Base-by-base conservation (phyloP, 2,113 vertebrate genomes). In the Nannospalax galili region DNA sequence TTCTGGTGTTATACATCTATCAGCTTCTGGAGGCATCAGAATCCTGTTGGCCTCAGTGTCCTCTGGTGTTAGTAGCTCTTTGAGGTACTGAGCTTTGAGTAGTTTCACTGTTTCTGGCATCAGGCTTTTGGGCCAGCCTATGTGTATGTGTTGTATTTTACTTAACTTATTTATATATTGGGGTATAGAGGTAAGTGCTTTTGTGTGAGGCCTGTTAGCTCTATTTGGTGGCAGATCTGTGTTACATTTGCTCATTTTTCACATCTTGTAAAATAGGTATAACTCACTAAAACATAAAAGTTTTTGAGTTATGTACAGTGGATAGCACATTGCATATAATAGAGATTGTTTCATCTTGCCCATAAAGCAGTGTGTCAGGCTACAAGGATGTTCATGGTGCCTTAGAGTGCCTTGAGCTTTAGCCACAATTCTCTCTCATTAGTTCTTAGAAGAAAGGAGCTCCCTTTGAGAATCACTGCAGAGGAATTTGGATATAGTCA, bases 1-100 rank as follows among this genome's bases (percentile, higher is more conserved):
- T 73, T 87, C 35, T 72, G 8, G 19, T 52, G 28, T 8, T 85
- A 12, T 58, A 26, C 48, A 58, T 73, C n/a, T 32, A 73, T 87
- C 9, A 40, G 19, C 19, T 22, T 56, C 24, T 73, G 14, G 11
- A 40, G 69, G 69, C 2, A 28, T 58, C 37, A 73, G n/a, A 91
- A 7, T 84, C 48, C 48, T 52, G 48, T 52, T 52, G 48, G 48
- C 48, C 48, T 52, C 48, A 52, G n/a, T 32, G 8, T 56, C 22
- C 48, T 94, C 2, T 94, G 35, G 37, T 64, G 85, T 80, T 82
- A 85, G 52, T 78, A 78, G 20, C n/a, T 28, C 11, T 88, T 80
- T 84, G 70, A 92, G 37, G 79, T 72, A 60, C 20, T 88, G 64
- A 90, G 40, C 20, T 90, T 75, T 40, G 92, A 88, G 52, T 78